Evolutionary conservation across 2,888 invertebrate species (phyloP).

Genomic region (Xiphydria camelus): DNA sequence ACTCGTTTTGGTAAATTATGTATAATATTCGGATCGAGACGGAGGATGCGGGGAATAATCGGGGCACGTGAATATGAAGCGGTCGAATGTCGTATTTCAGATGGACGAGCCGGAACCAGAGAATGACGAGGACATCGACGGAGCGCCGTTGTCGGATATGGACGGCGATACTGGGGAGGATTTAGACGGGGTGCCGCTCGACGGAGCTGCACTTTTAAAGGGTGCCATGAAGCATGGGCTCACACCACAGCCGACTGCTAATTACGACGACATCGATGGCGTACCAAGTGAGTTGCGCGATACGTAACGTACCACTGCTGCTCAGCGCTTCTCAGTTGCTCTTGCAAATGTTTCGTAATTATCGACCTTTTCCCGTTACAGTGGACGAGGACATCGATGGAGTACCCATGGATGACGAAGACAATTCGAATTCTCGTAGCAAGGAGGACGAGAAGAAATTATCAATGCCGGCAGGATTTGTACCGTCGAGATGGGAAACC

Average conservation of each 20-base stretch:
- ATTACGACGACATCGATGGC: conserved; percentile 72
- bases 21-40: neutral
- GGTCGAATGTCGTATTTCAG: no score
- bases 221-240: conserved; percentile 64
- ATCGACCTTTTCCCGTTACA: conserved; percentile 32
- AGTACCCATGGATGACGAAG: conserved; percentile 64
- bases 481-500: conserved; percentile 95
- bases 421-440: conserved; percentile 33
- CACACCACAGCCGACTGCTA: conserved; percentile 53
- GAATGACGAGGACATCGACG: conserved; percentile 71
- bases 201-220: conserved; percentile 80
- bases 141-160: conserved; percentile 64
- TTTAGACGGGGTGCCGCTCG: conserved; percentile 69
- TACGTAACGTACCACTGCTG: no score
- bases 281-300: conserved; percentile 61
- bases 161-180: conserved; percentile 61
- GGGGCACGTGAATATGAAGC: no score
- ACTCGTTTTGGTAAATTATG: conserved; percentile 56
- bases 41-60: conserved; percentile 11
- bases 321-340: no score
- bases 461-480: conserved; percentile 70
- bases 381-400: conserved; percentile 80
- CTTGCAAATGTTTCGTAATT: conserved; percentile 2
- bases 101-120: conserved; percentile 52
- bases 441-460: conserved; percentile 52